Conservation (phyloP, 2,113 vertebrate genomes). For the Pseudolaguvia tuberculata region DNA sequence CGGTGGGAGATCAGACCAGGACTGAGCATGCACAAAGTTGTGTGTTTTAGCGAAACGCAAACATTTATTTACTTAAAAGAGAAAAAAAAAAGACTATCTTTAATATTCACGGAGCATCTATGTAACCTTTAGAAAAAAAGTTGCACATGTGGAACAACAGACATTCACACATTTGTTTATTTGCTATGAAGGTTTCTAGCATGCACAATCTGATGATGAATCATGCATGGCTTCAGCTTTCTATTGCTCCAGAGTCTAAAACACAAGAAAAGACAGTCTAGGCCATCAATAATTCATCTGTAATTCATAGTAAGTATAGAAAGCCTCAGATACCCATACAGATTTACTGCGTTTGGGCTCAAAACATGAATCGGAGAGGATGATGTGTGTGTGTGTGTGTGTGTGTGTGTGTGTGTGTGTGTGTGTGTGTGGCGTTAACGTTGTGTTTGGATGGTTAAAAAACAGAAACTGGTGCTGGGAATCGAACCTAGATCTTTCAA, state of each 20-base stretch:
- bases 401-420: no score
- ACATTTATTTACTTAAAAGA: neutral
- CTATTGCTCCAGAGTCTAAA: conserved; percentile 21
- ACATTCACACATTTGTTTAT: neutral
- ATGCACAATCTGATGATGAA: neutral
- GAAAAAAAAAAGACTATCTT: neutral
- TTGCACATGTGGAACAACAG: neutral
- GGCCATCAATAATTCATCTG: conserved; percentile 16
- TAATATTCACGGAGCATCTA: neutral
- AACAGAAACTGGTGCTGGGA: neutral
- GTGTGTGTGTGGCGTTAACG: no score
- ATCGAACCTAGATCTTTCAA: no score
- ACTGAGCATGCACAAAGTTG: neutral
- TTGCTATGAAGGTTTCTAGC: neutral
- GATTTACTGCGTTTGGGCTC: neutral
- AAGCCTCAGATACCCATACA: neutral
- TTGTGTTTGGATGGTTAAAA: conserved; percentile 2
- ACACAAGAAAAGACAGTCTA: conserved; percentile 9
- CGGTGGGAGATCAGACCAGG: neutral
- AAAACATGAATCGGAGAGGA: neutral
- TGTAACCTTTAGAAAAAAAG: conserved; percentile 6
- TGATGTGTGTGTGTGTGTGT: neutral
- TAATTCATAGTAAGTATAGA: neutral
- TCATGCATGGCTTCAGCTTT: conserved; percentile 35
- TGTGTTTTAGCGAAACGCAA: neutral